These are phyloP conservation scores for Megamerina dolium DNA, from an alignment of 2,888 invertebrate species.

Conservation along the genomic window DNA sequence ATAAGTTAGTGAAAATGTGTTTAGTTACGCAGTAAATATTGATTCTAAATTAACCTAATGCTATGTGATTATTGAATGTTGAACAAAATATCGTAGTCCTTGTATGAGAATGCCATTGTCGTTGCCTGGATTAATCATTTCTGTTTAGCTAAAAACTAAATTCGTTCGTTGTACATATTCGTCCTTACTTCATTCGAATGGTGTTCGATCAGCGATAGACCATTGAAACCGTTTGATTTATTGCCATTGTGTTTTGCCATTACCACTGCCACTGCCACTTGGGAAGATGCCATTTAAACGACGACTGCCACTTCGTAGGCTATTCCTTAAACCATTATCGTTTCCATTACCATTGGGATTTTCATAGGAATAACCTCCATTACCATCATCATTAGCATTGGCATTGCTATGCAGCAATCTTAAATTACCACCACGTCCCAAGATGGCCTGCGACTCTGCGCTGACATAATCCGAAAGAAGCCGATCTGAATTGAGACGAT, in stretches of 20 bases:
- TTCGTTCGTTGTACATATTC: background rate
- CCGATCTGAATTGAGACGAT: constrained; percentile 24
- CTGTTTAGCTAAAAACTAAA: background rate
- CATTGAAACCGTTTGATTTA: constrained; percentile 11
- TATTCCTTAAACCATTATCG: constrained; percentile 14
- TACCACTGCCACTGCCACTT: constrained; percentile 18
- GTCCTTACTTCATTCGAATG: background rate
- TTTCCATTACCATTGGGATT: constrained; percentile 15
- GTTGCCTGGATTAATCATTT: too few species aligned
- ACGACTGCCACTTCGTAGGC: constrained; percentile 13
- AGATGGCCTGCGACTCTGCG: constrained; percentile 18
- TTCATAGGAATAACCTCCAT: constrained; percentile 13
- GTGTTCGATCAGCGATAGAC: background rate
- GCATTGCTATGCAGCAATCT: constrained; percentile 9
- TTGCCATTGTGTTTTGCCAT: constrained; percentile 14
- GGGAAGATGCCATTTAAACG: constrained; percentile 17
- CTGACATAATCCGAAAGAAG: constrained; percentile 29
- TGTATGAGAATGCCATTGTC: too few species aligned
- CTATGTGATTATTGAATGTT: too few species aligned
- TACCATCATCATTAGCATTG: constrained; percentile 14
- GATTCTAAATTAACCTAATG: too few species aligned
- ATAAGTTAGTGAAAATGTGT: too few species aligned
- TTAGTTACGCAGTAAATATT: too few species aligned
- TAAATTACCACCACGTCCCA: constrained; percentile 14
- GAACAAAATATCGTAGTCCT: too few species aligned